phyloP scores from a whole-genome alignment of 2,113 vertebrate species.

The Sialia sialis region DNA sequence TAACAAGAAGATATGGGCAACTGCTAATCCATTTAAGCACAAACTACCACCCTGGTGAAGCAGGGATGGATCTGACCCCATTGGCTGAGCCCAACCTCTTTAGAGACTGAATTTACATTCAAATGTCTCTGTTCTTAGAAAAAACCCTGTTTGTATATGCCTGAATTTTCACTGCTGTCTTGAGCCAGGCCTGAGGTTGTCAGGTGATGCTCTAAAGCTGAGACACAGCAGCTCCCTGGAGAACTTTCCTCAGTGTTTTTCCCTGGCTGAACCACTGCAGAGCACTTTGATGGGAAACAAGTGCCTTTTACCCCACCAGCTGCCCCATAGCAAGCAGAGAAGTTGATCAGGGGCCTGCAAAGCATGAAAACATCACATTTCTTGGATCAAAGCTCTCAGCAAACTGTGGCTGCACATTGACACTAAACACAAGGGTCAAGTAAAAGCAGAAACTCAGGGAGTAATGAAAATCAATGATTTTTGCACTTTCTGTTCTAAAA shows the following conservation, averaged over 20 bases:
- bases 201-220: not conserved
- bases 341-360: not conserved
- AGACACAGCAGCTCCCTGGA: not conserved
- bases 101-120: not conserved
- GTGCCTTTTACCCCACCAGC: not conserved
- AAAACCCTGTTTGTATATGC: not conserved
- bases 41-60: not conserved
- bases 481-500: not conserved
- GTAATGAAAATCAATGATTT: not conserved
- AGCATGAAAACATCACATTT: not conserved
- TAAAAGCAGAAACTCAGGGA: not conserved
- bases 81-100: not conserved
- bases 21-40: conserved; percentile 36
- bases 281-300: not conserved
- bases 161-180: not conserved
- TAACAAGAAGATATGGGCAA: conserved; percentile 46
- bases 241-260: not conserved
- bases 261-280: not conserved
- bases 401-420: not conserved
- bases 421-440: not conserved
- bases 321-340: not conserved
- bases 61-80: not conserved
- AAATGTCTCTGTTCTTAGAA: not conserved
- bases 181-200: not conserved
- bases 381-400: not conserved